These are phyloP conservation scores for Picathartes gymnocephalus DNA, from an alignment of 2,113 vertebrate species.

Conservation along the genomic window DNA sequence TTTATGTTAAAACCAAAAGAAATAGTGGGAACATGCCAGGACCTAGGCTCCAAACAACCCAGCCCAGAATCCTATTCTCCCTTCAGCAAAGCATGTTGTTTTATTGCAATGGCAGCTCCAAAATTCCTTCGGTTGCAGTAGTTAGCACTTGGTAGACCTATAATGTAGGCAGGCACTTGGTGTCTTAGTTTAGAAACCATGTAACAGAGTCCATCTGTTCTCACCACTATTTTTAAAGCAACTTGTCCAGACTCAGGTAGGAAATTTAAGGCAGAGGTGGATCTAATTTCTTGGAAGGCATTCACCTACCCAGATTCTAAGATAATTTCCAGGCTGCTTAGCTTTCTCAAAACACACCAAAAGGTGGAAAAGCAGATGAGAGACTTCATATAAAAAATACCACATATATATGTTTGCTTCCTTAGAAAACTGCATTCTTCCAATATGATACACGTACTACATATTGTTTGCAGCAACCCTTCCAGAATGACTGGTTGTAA, in stretches of 20 bases:
- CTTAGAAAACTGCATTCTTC: background rate
- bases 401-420: background rate
- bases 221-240: background rate
- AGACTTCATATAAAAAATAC: background rate
- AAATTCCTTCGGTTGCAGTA: background rate
- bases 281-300: background rate
- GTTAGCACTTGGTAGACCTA: background rate
- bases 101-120: background rate
- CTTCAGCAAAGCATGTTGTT: background rate
- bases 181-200: background rate
- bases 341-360: background rate
- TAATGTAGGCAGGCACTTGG: background rate
- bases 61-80: background rate
- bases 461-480: background rate
- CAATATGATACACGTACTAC: background rate
- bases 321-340: background rate
- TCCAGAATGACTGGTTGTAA: background rate
- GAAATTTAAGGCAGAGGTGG: background rate
- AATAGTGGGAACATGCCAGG: background rate
- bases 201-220: background rate
- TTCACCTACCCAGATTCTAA: background rate
- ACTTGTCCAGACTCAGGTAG: background rate
- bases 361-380: background rate
- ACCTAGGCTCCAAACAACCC: background rate
- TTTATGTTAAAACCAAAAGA: background rate